Conservation (phyloP, 2,797 vertebrate genomes). For the Manis crassicaudata region DNA sequence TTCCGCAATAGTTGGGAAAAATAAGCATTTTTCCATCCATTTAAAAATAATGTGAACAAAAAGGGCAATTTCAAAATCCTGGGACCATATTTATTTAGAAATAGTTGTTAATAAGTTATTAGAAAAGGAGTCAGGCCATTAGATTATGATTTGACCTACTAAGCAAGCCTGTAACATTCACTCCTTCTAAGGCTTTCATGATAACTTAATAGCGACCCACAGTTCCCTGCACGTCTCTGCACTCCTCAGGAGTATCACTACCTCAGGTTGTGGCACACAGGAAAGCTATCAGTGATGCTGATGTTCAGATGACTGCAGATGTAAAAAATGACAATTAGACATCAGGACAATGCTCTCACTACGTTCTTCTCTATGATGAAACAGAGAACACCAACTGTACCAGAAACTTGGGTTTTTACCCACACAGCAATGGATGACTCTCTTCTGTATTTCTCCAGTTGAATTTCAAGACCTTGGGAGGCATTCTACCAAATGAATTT, state of each 20-base stretch:
- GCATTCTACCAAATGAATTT: constrained; percentile 24
- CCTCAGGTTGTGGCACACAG: background rate
- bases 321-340: background rate
- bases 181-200: background rate
- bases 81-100: constrained; percentile 68
- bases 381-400: background rate
- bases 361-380: background rate
- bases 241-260: constrained; percentile 63
- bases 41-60: background rate
- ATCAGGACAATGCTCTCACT: background rate
- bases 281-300: background rate
- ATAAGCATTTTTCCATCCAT: background rate
- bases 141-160: constrained; percentile 39
- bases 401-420: background rate
- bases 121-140: background rate
- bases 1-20: constrained; percentile 40
- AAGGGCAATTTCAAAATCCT: constrained; percentile 50
- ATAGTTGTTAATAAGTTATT: constrained; percentile 28
- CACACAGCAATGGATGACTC: background rate
- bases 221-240: constrained; percentile 7
- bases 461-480: constrained; percentile 22
- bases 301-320: background rate
- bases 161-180: background rate
- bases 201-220: background rate
- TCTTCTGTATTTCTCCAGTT: background rate